Evolutionary conservation across 2,113 vertebrate species (phyloP).

Genomic region (Clarias batrachus): DNA sequence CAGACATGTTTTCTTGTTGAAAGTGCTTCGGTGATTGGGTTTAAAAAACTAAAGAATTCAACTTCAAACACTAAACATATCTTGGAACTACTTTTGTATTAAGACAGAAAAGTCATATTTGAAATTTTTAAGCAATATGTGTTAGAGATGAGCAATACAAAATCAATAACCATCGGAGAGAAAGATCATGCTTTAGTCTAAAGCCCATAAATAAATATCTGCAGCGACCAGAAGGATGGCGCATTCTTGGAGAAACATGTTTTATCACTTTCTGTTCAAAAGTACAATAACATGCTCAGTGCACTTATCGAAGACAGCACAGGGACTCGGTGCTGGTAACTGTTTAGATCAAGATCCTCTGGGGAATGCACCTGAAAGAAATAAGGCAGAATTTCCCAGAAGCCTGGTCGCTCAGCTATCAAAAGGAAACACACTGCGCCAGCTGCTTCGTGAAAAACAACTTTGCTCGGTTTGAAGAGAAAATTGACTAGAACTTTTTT

Average conservation of each 20-base stretch:
- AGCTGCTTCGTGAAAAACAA: slow-evolving; percentile 2
- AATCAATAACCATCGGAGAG: not conserved
- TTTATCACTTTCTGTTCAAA: slow-evolving; percentile 36
- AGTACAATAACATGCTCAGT: slow-evolving; percentile 32
- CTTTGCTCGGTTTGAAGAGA: not conserved
- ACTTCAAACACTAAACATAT: not conserved
- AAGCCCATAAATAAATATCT: not conserved
- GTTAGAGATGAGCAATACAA: not conserved
- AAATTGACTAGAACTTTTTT: not conserved
- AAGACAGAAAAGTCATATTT: not conserved
- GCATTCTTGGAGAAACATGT: not conserved
- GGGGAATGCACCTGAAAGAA: slow-evolving; percentile 42
- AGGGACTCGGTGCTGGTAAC: slow-evolving; percentile 30
- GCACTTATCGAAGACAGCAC: slow-evolving; percentile 41
- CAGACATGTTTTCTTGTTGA: too few relatives aligned
- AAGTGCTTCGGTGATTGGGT: too few relatives aligned
- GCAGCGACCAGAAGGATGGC: not conserved
- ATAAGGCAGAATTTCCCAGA: slow-evolving; percentile 40
- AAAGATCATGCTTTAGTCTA: not conserved
- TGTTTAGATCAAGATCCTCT: slow-evolving; percentile 34
- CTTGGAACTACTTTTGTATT: not conserved
- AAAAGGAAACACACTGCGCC: slow-evolving; percentile 3
- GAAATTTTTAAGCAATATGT: not conserved
- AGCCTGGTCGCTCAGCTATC: not conserved
- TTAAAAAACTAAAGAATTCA: not conserved